Evolutionary conservation across 2,797 vertebrate genomes (phyloP).

Genomic region (Tragopan temminckii): DNA sequence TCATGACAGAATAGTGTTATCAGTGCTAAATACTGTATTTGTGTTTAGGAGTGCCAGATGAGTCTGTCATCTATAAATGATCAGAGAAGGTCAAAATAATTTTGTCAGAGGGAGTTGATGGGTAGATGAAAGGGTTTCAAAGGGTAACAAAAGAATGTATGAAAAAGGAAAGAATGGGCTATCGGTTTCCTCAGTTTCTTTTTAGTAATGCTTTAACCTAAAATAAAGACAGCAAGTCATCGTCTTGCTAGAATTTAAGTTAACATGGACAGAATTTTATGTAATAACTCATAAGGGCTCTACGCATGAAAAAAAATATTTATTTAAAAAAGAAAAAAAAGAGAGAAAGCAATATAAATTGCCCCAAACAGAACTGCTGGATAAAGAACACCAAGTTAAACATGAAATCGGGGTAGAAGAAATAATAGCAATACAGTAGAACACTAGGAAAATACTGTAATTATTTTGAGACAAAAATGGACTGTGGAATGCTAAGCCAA

Average conservation of each 20-base stretch:
- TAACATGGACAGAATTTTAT: not conserved
- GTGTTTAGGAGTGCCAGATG: not conserved
- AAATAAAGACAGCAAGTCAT: not conserved
- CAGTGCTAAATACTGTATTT: not conserved
- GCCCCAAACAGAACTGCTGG: not conserved
- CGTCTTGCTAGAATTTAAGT: not conserved
- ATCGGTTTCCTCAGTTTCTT: not conserved
- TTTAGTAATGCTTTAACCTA: not conserved
- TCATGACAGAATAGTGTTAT: not conserved
- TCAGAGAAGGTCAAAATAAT: not conserved
- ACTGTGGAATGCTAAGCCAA: conserved; percentile 10
- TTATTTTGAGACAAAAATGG: not conserved
- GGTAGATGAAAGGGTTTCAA: not conserved
- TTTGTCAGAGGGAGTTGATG: not conserved
- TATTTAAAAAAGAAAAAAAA: not conserved
- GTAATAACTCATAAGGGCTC: not conserved
- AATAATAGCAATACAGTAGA: conserved; percentile 16
- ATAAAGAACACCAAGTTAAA: not conserved
- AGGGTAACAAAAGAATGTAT: not conserved
- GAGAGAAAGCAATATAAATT: not conserved
- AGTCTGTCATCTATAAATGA: not conserved
- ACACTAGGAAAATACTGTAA: not conserved
- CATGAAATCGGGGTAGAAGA: not conserved
- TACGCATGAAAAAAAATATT: not conserved
- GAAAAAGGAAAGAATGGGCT: not conserved